Base-by-base conservation (phyloP, 2,797 vertebrate genomes). In the Myoxocephalus aenaeus region DNA sequence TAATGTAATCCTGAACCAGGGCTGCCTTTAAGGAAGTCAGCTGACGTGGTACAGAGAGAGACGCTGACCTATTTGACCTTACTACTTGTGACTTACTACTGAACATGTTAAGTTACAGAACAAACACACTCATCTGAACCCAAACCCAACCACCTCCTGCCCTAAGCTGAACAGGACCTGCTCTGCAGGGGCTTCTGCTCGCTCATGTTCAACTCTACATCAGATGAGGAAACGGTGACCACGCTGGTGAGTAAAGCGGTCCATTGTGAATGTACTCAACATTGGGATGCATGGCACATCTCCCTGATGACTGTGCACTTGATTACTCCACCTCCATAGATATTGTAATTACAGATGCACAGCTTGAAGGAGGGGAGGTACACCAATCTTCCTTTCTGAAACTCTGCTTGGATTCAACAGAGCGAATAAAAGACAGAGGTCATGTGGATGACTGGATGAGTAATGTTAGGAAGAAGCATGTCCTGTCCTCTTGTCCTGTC, bases 401-500 rank as follows among this genome's bases (percentile, higher is more conserved):
- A 48, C 11, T 17, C 58, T 53, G 2, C 25, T 48, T 2, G 17
- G 32, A 65, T 22, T 63, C 17, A 73, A 73, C 40, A 22, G 12
- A 54, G 38, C 22, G 13, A 20, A n/a, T 46, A 14, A 58, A 77
- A 66, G 7, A 46, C 53, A 58, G 34, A 46, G 59, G 69, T 57
- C 42, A 29, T 25, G 36, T 76, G 17, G 66, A 18, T 34, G 38
- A 32, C 32, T 64, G 42, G 42, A 75, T 76, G 44, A 32, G 32
- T n/a, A 38, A 29, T 44, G 53, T 42, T 73, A 50, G 12, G 50
- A 74, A 50, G 59, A 70, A 61, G 42, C 56, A 70, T 34, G 48
- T 77, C 74, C 64, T 25, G 51, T 53, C 10, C 27, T 56, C n/a
- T 77, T 34, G 48, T 77, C 74, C 64, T 53, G 51, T 53, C 10